Percentiles rank a stretch among this genome's conserved stretches.
These are phyloP conservation scores for Thyatira batis DNA, from an alignment of 2,888 invertebrate species.

Conservation along the genomic window DNA sequence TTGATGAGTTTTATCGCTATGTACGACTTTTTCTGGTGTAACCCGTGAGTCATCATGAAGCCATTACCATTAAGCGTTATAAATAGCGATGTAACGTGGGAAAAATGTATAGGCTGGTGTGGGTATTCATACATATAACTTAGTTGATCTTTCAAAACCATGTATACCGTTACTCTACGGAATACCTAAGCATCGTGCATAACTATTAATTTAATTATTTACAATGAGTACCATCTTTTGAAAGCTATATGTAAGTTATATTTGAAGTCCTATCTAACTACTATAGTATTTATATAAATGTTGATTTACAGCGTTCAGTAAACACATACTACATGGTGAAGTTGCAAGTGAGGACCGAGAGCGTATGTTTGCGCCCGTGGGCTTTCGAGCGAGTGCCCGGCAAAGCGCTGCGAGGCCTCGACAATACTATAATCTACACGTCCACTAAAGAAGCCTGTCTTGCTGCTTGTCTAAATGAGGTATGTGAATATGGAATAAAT, in stretches of 20 bases:
- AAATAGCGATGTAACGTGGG: slow-evolving; percentile 3
- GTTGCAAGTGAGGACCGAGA: slow-evolving; percentile 93
- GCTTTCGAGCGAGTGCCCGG: slow-evolving; percentile 96
- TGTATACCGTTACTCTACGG: neutral
- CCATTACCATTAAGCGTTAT: slow-evolving; percentile 2
- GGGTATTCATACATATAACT: neutral
- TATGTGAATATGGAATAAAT: slow-evolving; percentile 43
- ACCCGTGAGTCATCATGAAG: slow-evolving; percentile 4
- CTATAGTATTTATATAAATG: neutral
- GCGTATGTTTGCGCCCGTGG: slow-evolving; percentile 95
- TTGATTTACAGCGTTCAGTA: slow-evolving; percentile 84
- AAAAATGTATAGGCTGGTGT: slow-evolving; percentile 5
- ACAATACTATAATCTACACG: slow-evolving; percentile 95
- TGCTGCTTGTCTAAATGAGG: slow-evolving; percentile 95
- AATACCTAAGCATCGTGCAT: neutral
- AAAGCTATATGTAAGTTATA: too few relatives aligned
- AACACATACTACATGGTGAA: slow-evolving; percentile 98
- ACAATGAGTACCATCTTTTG: too few relatives aligned
- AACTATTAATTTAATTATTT: too few relatives aligned
- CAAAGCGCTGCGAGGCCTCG: slow-evolving; percentile 93
- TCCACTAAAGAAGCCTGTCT: slow-evolving; percentile 97
- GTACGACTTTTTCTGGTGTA: slow-evolving; percentile 1
- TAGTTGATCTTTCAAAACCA: neutral
- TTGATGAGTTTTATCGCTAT: slow-evolving; percentile 8
- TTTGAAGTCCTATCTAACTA: neutral